phyloP scores from a whole-genome alignment of 2,888 invertebrate genomes.

The Eristalis arbustorum region DNA sequence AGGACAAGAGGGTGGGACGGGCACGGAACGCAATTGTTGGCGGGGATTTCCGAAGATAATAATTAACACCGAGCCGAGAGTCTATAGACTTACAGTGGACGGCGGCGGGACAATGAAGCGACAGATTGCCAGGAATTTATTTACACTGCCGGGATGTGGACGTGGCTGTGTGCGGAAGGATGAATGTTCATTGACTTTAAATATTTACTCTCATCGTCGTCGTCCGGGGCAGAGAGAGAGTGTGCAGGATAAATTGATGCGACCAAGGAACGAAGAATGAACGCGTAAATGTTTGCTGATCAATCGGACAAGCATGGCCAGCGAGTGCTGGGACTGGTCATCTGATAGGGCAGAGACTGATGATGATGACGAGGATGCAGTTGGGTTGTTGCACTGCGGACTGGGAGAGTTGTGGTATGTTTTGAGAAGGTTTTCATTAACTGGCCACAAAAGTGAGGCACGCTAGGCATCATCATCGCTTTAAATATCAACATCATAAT shows the following conservation, averaged over 20 bases:
- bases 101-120: constrained; percentile 60
- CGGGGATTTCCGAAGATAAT: constrained; percentile 64
- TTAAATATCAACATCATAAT: no score
- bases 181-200: constrained; percentile 45
- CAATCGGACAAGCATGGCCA: constrained; percentile 6
- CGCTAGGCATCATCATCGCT: no score
- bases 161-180: neutral
- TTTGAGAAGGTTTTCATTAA: no score
- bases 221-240: neutral
- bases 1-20: constrained; percentile 10
- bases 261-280: constrained; percentile 50
- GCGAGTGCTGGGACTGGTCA: neutral
- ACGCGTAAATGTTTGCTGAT: constrained; percentile 35
- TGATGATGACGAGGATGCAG: neutral
- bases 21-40: constrained; percentile 44
- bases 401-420: no score
- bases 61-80: constrained; percentile 55
- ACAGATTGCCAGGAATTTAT: constrained; percentile 52
- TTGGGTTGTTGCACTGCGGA: no score
- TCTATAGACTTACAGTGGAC: constrained; percentile 40
- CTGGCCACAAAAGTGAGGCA: no score
- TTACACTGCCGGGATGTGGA: constrained; percentile 17
- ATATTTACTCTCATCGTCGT: constrained; percentile 42
- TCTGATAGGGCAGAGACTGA: neutral
- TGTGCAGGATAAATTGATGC: constrained; percentile 40